Evolutionary conservation across 2,797 vertebrate species (phyloP).

Genomic region (Pampus argenteus): DNA sequence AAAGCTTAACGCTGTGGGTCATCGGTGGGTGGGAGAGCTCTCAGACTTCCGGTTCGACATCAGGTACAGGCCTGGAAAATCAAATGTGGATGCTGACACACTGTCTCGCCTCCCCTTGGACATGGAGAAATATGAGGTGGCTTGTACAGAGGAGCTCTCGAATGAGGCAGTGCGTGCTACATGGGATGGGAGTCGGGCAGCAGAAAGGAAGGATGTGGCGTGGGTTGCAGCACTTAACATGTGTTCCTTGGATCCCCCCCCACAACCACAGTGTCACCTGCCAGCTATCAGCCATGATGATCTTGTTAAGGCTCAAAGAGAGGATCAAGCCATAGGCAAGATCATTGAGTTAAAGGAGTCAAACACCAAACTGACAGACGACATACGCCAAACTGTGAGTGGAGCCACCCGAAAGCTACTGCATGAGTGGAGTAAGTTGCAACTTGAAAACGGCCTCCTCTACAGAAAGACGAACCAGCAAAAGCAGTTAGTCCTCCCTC

Average conservation of each 20-base stretch:
- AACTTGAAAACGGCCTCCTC: background rate
- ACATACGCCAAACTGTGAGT: background rate
- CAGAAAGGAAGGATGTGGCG: constrained; percentile 7
- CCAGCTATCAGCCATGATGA: constrained; percentile 12
- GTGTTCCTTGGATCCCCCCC: background rate
- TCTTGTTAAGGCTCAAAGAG: constrained; percentile 5
- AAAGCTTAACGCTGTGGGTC: constrained; percentile 2
- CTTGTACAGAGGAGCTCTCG: constrained; percentile 17
- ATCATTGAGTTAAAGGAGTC: background rate
- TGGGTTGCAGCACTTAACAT: constrained; percentile 14
- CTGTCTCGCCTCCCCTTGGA: constrained; percentile 17
- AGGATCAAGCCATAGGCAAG: constrained; percentile 7
- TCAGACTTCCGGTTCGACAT: constrained; percentile 27
- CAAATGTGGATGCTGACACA: constrained; percentile 5
- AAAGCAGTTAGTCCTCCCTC: no score
- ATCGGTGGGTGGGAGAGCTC: constrained; percentile 25
- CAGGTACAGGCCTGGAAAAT: constrained; percentile 13
- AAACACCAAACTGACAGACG: constrained; percentile 13
- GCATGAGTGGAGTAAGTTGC: constrained; percentile 11
- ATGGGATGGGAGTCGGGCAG: constrained; percentile 20
- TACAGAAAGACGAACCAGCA: background rate
- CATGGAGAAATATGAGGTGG: background rate
- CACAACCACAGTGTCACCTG: background rate
- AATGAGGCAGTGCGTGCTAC: background rate
- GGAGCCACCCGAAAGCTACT: background rate